Percentiles rank a stretch among this genome's conserved stretches.
phyloP scores from a whole-genome alignment of 2,888 invertebrate species.

The Hemistola chrysoprasaria region DNA sequence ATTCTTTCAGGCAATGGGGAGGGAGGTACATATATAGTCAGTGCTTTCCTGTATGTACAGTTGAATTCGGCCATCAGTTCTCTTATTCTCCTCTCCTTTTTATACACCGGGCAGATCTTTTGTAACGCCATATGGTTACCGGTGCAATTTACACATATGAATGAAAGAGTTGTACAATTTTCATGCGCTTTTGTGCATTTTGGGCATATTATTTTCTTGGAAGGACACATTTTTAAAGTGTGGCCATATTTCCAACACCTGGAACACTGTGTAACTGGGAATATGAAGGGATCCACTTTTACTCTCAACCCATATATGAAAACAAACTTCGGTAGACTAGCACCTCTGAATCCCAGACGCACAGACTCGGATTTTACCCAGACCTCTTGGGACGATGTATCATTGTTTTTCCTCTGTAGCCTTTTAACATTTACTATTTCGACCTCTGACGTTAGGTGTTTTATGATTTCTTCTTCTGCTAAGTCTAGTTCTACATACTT shows the following conservation, averaged over 20 bases:
- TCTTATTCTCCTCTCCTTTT: background rate
- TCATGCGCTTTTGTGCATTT: background rate
- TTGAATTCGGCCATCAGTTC: background rate
- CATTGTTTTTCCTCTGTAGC: background rate
- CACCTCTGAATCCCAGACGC: slow-evolving; percentile 1
- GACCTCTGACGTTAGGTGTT: background rate
- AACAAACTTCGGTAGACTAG: slow-evolving; percentile 1
- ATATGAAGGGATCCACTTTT: background rate
- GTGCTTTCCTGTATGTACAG: background rate
- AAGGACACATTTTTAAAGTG: background rate
- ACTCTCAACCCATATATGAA: background rate
- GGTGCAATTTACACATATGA: too few relatives aligned
- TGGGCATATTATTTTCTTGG: background rate
- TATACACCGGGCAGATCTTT: too few relatives aligned
- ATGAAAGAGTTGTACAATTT: background rate
- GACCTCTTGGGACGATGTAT: background rate
- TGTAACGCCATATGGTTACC: too few relatives aligned
- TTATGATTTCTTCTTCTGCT: background rate
- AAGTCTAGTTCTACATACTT: slow-evolving; percentile 1
- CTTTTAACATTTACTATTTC: slow-evolving; percentile 1
- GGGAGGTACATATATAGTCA: background rate
- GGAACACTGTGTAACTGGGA: slow-evolving; percentile 4
- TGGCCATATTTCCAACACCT: slow-evolving; percentile 2
- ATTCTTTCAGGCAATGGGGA: too few relatives aligned
- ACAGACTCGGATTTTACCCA: background rate